phyloP scores from a whole-genome alignment of 2,888 invertebrate genomes.

The Pristionchus japonicus region DNA sequence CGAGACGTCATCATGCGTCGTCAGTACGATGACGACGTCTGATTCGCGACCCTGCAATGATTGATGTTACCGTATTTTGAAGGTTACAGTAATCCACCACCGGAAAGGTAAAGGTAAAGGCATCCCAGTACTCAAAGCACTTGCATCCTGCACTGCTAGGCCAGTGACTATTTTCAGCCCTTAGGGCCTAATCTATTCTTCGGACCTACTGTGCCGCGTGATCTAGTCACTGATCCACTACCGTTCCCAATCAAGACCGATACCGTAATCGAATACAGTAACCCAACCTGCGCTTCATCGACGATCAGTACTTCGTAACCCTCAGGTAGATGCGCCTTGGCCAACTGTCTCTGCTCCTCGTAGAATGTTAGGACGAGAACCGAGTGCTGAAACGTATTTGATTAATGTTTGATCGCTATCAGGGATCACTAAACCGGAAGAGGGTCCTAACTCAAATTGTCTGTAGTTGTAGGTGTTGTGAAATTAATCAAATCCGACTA shows the following conservation, averaged over 20 bases:
- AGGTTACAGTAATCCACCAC: not conserved
- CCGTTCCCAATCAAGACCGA: not conserved
- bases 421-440: not conserved
- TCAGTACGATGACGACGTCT: not conserved
- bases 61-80: not conserved
- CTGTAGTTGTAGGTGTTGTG: no score
- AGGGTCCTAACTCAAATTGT: not conserved
- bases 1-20: not conserved
- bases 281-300: not conserved
- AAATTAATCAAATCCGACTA: no score
- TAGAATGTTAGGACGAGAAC: not conserved
- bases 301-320: not conserved
- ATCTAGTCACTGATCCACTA: no score
- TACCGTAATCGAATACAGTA: not conserved
- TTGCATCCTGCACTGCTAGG: no score
- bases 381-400: not conserved
- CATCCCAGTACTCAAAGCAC: no score
- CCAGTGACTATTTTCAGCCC: no score
- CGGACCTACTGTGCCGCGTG: no score
- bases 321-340: not conserved
- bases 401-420: not conserved
- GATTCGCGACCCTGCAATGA: not conserved
- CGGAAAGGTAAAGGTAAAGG: no score
- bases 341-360: not conserved
- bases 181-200: no score